Conservation (phyloP, 2,888 invertebrate species). For the Lasioglossum figueresi region DNA sequence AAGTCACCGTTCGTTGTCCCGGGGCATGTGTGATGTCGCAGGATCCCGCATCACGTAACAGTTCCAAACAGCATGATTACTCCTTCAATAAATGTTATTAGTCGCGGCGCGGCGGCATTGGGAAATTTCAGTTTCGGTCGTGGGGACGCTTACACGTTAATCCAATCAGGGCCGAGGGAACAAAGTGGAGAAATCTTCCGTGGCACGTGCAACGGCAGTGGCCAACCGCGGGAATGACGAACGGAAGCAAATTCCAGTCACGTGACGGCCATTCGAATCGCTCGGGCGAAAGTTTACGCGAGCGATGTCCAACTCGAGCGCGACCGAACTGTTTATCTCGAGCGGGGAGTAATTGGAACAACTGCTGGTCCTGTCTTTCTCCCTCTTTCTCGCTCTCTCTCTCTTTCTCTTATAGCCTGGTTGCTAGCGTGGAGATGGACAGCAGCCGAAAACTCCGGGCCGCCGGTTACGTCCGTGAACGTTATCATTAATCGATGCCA, state of each 20-base stretch:
- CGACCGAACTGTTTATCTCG: conserved; percentile 27
- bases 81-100: conserved; percentile 2
- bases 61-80: neutral
- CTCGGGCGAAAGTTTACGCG: conserved; percentile 21
- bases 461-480: neutral
- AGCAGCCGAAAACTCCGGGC: neutral
- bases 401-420: neutral
- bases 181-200: conserved; percentile 9
- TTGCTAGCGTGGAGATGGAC: neutral
- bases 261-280: conserved; percentile 6
- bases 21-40: neutral
- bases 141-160: neutral
- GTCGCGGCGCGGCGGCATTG: neutral
- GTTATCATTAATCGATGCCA: conserved; percentile 37
- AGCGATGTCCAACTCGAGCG: conserved; percentile 16
- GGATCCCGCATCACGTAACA: neutral
- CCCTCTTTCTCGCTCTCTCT: neutral
- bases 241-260: conserved; percentile 11
- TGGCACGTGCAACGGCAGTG: neutral
- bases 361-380: neutral
- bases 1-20: neutral
- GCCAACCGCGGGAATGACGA: neutral
- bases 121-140: neutral
- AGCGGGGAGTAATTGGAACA: conserved; percentile 25
- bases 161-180: neutral